A percentile compares a stretch with the other conserved stretches of the same genome.
These are phyloP conservation scores for Cylloceria caligata DNA, from an alignment of 2,888 invertebrate species.

Conservation along the genomic window DNA sequence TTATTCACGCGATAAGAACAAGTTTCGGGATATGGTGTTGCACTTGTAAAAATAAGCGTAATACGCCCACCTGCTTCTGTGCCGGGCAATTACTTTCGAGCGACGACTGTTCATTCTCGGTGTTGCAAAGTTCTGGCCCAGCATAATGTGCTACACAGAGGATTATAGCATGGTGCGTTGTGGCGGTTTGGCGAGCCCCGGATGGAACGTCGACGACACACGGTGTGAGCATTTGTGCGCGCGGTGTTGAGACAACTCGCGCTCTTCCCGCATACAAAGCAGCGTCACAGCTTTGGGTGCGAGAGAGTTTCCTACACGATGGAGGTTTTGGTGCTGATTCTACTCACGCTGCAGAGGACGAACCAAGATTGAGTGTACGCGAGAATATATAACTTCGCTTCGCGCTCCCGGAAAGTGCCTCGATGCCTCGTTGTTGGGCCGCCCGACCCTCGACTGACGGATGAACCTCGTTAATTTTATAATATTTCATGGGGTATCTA, in stretches of 20 bases:
- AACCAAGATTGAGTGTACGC: constrained; percentile 77
- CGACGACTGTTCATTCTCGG: constrained; percentile 37
- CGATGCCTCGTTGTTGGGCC: constrained; percentile 75
- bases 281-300: constrained; percentile 42
- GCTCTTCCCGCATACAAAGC: constrained; percentile 69
- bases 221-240: constrained; percentile 65
- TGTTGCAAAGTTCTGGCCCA: constrained; percentile 41
- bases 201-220: constrained; percentile 38
- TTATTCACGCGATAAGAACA: not conserved
- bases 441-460: constrained; percentile 72
- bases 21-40: constrained; percentile 20
- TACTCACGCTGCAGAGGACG: constrained; percentile 32
- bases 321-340: constrained; percentile 41
- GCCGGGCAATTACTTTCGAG: constrained; percentile 44
- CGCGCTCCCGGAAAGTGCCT: constrained; percentile 65
- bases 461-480: constrained; percentile 81
- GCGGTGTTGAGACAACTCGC: constrained; percentile 59
- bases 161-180: not conserved
- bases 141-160: constrained; percentile 27
- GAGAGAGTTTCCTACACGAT: constrained; percentile 40
- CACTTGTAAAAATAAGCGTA: constrained; percentile 44
- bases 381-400: constrained; percentile 73
- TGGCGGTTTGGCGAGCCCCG: constrained; percentile 36
- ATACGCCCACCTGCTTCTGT: not conserved
- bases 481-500: constrained; percentile 73